A percentile compares a stretch with the other conserved stretches of the same genome.
These are phyloP conservation scores for Capitulum mitella DNA, from an alignment of 2,888 invertebrate species.

Conservation along the genomic window DNA sequence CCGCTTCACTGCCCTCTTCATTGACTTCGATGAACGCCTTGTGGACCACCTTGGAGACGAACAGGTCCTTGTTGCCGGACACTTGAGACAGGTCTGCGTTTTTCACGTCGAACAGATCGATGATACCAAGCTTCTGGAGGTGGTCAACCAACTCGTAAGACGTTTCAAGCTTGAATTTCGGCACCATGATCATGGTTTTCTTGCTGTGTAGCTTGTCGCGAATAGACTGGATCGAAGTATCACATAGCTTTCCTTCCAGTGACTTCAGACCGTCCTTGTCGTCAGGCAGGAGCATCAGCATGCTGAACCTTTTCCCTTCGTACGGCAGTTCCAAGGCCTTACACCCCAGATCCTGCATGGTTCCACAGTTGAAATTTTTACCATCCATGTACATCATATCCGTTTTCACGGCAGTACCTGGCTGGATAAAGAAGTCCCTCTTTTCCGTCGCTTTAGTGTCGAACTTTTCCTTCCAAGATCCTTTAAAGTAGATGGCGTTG, in stretches of 20 bases:
- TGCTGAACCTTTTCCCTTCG: constrained; percentile 57
- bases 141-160: constrained; percentile 56
- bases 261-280: constrained; percentile 56
- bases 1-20: constrained; percentile 79
- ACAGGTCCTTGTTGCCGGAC: constrained; percentile 48
- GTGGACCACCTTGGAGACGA: constrained; percentile 65
- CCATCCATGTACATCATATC: constrained; percentile 59
- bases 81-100: constrained; percentile 60
- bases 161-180: constrained; percentile 72
- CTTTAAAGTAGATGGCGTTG: constrained; percentile 82
- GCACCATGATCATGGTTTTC: constrained; percentile 61
- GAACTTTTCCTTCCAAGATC: constrained; percentile 66
- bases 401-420: constrained; percentile 59
- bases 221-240: constrained; percentile 51
- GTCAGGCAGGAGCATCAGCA: constrained; percentile 68
- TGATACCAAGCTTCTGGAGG: constrained; percentile 62
- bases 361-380: constrained; percentile 46
- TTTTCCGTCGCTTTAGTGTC: constrained; percentile 59
- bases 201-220: constrained; percentile 49
- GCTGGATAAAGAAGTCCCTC: constrained; percentile 66
- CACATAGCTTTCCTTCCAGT: constrained; percentile 58
- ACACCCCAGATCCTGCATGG: constrained; percentile 57
- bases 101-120: constrained; percentile 53
- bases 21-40: constrained; percentile 79
- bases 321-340: constrained; percentile 70